These are phyloP conservation scores for Henricia sp. DNA, from an alignment of 53 echinoderm and acorn worm genomes.

Conservation along the genomic window DNA sequence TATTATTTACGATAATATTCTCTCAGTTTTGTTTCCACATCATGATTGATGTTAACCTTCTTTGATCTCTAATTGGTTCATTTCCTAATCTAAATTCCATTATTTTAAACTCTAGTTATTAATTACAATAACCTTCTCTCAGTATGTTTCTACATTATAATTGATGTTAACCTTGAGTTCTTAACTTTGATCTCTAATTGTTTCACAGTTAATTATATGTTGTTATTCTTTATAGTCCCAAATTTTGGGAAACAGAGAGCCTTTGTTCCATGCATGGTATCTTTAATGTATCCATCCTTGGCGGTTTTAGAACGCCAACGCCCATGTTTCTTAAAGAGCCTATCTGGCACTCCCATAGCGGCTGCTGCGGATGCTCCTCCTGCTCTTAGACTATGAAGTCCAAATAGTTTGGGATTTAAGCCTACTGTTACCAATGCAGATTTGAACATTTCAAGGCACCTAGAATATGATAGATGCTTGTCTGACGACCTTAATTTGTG, in stretches of 20 bases:
- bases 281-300: constrained; percentile 52
- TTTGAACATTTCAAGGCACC: constrained; percentile 26
- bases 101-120: no score
- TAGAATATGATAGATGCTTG: constrained; percentile 23
- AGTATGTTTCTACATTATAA: no score
- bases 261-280: constrained; percentile 20
- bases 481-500: constrained; percentile 40
- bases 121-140: no score
- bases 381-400: constrained; percentile 55
- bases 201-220: no score
- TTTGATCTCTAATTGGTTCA: no score
- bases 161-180: no score
- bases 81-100: no score
- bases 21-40: no score
- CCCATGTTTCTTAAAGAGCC: constrained; percentile 55
- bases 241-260: constrained; percentile 32
- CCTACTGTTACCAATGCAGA: constrained; percentile 28
- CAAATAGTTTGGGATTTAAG: constrained; percentile 33
- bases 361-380: constrained; percentile 55
- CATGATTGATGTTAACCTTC: no score
- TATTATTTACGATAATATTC: no score
- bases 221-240: constrained; percentile 56
- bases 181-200: no score
- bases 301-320: constrained; percentile 60
- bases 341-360: constrained; percentile 42